phyloP scores from a whole-genome alignment of 1,140 invertebrate genomes.

The Drosophila leontia region DNA sequence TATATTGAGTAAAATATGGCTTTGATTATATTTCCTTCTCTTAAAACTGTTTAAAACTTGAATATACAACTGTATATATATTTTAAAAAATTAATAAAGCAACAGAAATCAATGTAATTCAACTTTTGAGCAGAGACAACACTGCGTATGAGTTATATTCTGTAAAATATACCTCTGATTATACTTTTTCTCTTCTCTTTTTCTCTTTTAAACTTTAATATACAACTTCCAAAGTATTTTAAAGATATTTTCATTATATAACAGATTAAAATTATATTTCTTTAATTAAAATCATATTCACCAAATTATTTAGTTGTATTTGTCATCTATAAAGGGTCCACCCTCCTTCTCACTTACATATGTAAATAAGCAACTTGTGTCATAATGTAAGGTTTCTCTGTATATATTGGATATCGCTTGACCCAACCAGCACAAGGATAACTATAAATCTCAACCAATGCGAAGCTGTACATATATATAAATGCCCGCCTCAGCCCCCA shows the following conservation, averaged over 20 bases:
- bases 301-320: not conserved
- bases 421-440: conserved; percentile 28
- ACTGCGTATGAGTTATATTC: conserved; percentile 3
- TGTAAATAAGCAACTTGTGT: conserved; percentile 39
- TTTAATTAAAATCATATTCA: not conserved
- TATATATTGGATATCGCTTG: conserved; percentile 32
- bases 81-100: not conserved
- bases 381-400: conserved; percentile 35
- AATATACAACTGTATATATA: not conserved
- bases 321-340: conserved; percentile 1
- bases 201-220: too few species aligned
- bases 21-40: too few species aligned
- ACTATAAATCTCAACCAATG: conserved; percentile 11
- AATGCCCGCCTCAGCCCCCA: conserved; percentile 16
- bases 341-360: conserved; percentile 1
- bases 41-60: not conserved
- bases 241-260: not conserved
- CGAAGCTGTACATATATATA: conserved; percentile 44
- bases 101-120: not conserved
- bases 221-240: too few species aligned
- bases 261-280: not conserved
- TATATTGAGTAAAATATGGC: not conserved
- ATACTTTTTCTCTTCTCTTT: not conserved
- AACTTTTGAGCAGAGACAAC: not conserved
- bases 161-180: not conserved